Conservation (phyloP, 2,888 invertebrate species). For the Cheilosia vulpina region DNA sequence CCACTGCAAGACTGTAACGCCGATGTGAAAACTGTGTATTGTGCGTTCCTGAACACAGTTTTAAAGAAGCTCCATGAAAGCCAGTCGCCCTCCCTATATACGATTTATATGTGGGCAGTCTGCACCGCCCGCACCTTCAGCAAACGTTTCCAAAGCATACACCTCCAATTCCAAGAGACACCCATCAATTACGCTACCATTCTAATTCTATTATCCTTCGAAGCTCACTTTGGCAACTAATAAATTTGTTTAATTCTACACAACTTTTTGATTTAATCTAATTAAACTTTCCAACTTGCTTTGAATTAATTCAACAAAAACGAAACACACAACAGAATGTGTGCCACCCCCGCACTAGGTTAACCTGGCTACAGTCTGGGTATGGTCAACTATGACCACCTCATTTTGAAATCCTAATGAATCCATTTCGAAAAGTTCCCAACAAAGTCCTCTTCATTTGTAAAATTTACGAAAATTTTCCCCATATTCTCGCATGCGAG, state of each 20-base stretch:
- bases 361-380: too few relatives aligned
- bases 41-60: too few relatives aligned
- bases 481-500: background rate
- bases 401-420: conserved; percentile 62
- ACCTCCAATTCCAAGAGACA: too few relatives aligned
- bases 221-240: background rate
- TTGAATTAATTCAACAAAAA: conserved; percentile 42
- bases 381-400: conserved; percentile 22
- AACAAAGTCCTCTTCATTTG: conserved; percentile 53
- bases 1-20: too few relatives aligned
- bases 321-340: conserved; percentile 13
- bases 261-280: conserved; percentile 36
- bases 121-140: too few relatives aligned
- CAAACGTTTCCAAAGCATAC: too few relatives aligned
- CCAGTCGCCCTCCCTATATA: too few relatives aligned
- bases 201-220: background rate
- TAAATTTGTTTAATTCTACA: conserved; percentile 5
- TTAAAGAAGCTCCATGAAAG: too few relatives aligned
- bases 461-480: conserved; percentile 11
- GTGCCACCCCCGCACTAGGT: background rate
- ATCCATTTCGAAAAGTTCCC: conserved; percentile 39
- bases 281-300: conserved; percentile 28
- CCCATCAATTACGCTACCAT: too few relatives aligned
- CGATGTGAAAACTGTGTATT: too few relatives aligned
- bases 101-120: too few relatives aligned